phyloP scores from a whole-genome alignment of 2,888 invertebrate genomes.

The Trachelus stipa region DNA sequence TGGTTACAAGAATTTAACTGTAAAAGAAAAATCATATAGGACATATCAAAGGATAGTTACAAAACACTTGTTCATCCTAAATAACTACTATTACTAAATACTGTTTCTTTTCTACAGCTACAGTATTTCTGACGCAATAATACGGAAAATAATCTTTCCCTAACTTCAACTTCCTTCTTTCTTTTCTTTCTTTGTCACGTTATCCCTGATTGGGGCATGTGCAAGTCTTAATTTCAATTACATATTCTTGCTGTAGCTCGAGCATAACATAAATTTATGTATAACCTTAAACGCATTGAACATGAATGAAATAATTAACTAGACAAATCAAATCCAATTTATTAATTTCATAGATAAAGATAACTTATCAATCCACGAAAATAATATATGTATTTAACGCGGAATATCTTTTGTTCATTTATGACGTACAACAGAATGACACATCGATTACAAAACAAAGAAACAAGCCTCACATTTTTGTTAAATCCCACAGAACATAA shows the following conservation, averaged over 20 bases:
- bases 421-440: not conserved
- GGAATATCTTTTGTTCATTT: not conserved
- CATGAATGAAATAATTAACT: not conserved
- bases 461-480: not conserved
- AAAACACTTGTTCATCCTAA: not conserved
- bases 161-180: not conserved
- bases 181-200: too few relatives aligned
- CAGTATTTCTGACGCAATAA: not conserved
- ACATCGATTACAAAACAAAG: not conserved
- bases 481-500: not conserved
- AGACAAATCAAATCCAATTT: not conserved
- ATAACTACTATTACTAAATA: not conserved
- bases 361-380: not conserved
- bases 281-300: too few relatives aligned
- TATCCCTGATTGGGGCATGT: too few relatives aligned
- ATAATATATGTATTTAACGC: not conserved
- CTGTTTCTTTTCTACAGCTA: not conserved
- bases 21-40: slow-evolving; percentile 20
- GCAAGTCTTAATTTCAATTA: not conserved
- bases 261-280: too few relatives aligned
- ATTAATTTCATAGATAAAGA: not conserved
- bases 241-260: too few relatives aligned
- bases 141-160: not conserved
- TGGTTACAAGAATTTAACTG: slow-evolving; percentile 33
- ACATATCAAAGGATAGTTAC: not conserved